Base-by-base conservation (phyloP, 2,888 invertebrate genomes). In the Acleris laterana region DNA sequence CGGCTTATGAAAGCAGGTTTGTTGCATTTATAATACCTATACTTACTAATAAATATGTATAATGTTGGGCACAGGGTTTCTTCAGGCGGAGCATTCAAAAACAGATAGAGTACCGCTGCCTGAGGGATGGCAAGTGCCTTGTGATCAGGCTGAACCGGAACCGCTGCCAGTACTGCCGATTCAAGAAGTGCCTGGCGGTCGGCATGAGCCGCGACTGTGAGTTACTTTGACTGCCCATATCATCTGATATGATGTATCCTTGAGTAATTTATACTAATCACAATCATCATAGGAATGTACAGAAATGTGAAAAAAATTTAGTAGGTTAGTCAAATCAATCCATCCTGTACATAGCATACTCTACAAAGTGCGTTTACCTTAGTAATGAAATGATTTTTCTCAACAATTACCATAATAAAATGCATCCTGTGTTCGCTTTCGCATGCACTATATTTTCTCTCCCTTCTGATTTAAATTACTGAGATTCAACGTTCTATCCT, bases 181-280 rank as follows among this genome's bases (percentile, higher is more conserved):
- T 99, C 93, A 98, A 97, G 92, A 99, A 99, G 96, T 98, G 98
- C 90, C 94, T 98, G 70, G 96, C 98, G 48, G 98, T 98, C 81
- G 98, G 98, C 87, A 98, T 98, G 98, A 98, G 98, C 85, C 95
- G 98, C 82, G 98, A 98, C 90, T 98, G 98, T 98, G 90, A 97
- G 98, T 97, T 93, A 11, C 51, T 42, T n/a, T 9, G 28, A 50
- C 11, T 13, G 28, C 11, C 20, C 32, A n/a, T 28, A 25, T 48
- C 53, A 53, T 49, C 32, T 19, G 13, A 50, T 51, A 49, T 28
- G 9, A 44, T 51, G 22, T 38, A 38, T 13, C 1, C 38, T 38
- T 11, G 7, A 38, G 7, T 38, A 38, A 11, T 38, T 38, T 28
- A 28, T 28, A 28, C 28, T 28, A 28, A 32, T 32, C 32, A 32